phyloP scores from a whole-genome alignment of 2,888 invertebrate species.

The Sarcophaga subvicina region DNA sequence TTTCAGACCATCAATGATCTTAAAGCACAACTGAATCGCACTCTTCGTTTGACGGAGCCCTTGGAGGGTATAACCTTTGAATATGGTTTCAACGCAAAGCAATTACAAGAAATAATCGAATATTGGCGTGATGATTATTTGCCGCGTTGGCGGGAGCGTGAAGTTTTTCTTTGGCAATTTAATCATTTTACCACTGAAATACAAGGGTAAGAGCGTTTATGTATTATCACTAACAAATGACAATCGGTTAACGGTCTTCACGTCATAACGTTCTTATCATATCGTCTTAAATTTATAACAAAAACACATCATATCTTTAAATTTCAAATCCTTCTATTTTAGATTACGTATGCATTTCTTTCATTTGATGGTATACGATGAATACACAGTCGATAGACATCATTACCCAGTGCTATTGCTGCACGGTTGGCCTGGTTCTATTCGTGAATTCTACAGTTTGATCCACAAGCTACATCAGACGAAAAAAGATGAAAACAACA shows the following conservation, averaged over 20 bases:
- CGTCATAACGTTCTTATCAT: conserved; percentile 25
- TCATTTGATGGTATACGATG: conserved; percentile 84
- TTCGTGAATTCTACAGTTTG: conserved; percentile 91
- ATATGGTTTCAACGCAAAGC: conserved; percentile 91
- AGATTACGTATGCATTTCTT: conserved; percentile 86
- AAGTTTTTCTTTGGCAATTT: conserved; percentile 87
- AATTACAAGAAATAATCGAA: conserved; percentile 86
- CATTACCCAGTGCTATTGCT: conserved; percentile 83
- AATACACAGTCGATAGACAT: conserved; percentile 78
- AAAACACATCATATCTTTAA: conserved; percentile 25
- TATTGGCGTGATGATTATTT: conserved; percentile 92
- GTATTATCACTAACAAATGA: conserved; percentile 8
- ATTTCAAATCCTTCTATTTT: conserved; percentile 10
- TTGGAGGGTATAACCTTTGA: conserved; percentile 87
- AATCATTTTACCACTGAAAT: conserved; percentile 90
- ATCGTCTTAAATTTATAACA: conserved; percentile 4
- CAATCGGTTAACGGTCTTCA: background rate
- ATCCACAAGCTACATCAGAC: conserved; percentile 86
- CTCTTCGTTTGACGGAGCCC: conserved; percentile 83
- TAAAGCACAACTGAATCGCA: conserved; percentile 83
- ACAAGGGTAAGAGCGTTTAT: conserved; percentile 82
- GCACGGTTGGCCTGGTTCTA: conserved; percentile 96
- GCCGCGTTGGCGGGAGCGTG: conserved; percentile 86
- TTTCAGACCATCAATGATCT: conserved; percentile 84
- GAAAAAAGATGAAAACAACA: conserved; percentile 80